These are phyloP conservation scores for Thereva unica DNA, from an alignment of 2,888 invertebrate species.

Conservation along the genomic window DNA sequence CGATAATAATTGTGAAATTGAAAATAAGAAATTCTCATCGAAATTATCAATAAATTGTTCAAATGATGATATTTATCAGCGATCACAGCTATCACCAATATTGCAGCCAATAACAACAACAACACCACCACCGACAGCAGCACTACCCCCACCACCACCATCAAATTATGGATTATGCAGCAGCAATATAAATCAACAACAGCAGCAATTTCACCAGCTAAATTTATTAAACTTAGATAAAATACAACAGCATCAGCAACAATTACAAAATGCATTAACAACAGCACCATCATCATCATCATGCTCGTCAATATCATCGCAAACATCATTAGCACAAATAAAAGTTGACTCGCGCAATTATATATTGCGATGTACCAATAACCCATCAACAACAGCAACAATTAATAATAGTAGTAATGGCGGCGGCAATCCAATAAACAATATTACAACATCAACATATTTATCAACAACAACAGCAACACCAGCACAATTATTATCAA, in stretches of 20 bases:
- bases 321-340: conserved; percentile 18
- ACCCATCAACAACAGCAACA: background rate
- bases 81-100: conserved; percentile 1
- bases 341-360: conserved; percentile 32
- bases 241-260: background rate
- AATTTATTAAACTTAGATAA: background rate
- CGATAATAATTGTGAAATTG: conserved; percentile 2
- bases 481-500: no score
- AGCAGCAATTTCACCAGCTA: background rate
- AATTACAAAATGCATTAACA: background rate
- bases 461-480: no score
- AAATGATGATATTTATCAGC: conserved; percentile 8
- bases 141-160: background rate
- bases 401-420: background rate
- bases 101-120: background rate
- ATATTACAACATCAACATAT: no score
- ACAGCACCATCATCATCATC: conserved; percentile 5
- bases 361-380: conserved; percentile 28
- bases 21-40: conserved; percentile 23
- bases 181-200: background rate
- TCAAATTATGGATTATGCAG: background rate
- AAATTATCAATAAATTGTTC: conserved; percentile 23
- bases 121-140: conserved; percentile 5
- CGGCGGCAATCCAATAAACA: no score
- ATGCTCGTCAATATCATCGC: background rate